A percentile compares a stretch with the other conserved stretches of the same genome.
Evolutionary conservation across 2,797 vertebrate genomes (phyloP).

Genomic region (Anas acuta): DNA sequence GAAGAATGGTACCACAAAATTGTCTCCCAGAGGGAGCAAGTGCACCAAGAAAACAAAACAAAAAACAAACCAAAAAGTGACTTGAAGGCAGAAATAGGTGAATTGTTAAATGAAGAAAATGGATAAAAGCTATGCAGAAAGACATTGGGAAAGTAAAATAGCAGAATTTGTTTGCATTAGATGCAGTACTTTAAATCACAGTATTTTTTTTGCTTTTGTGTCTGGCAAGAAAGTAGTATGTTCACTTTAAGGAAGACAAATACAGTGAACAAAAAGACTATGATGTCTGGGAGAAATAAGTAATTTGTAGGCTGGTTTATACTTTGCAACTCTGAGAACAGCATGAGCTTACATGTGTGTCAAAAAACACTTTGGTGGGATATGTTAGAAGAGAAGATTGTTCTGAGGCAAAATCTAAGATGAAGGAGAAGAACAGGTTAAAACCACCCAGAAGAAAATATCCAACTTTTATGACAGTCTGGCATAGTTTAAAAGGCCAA

Average conservation of each 20-base stretch:
- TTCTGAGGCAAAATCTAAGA: neutral
- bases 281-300: neutral
- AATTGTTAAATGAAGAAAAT: neutral
- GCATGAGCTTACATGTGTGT: neutral
- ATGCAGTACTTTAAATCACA: neutral
- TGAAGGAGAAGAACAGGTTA: neutral
- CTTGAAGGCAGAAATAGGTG: neutral
- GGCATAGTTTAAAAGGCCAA: neutral
- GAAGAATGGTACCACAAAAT: slow-evolving; percentile 13
- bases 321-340: neutral
- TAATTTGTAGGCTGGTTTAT: neutral
- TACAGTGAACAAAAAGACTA: neutral
- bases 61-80: neutral
- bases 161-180: neutral
- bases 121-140: neutral
- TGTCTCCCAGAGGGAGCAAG: neutral
- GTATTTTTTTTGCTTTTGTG: neutral
- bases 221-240: neutral
- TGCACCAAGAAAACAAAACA: neutral
- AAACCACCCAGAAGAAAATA: neutral
- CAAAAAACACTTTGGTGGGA: neutral
- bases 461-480: neutral
- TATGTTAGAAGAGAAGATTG: neutral
- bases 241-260: neutral
- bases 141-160: neutral